Base-by-base conservation (phyloP, 2,888 invertebrate genomes). In the Asteroscopus sphinx region DNA sequence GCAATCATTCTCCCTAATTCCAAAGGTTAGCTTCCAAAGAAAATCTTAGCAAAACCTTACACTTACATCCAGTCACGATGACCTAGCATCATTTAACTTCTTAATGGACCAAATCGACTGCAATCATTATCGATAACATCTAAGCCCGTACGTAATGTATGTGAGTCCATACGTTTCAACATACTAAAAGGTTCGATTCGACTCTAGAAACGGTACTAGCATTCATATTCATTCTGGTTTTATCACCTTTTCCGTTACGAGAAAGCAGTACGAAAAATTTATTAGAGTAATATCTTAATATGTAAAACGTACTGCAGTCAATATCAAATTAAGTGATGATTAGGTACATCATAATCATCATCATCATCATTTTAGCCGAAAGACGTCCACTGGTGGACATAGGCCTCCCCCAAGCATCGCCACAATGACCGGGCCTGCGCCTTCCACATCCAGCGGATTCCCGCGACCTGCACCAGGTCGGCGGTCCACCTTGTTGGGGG, bases 61-160 rank as follows among this genome's bases (percentile, higher is more conserved):
- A n/a, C 36, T 32, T 35, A 37, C 6, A n/a, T 33, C 35, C 25
- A 11, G 17, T 53, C 53, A 47, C 46, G 53, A 48, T 71, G 59
- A 65, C 56, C 46, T 12, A 16, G 36, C 65, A 17, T 40, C 45
- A 59, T 70, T 65, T 45, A 56, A 65, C 53, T 48, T 42, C 71
- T 30, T 69, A 59, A 71, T 70, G 53, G 65, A 36, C 17, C 37
- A 55, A 73, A 64, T 69, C 59, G 55, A 56, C 55, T 56, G 55
- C 53, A 69, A 68, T 68, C 69, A 58, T 58, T 69, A 54, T 30
- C 36, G 73, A 73, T 73, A 69, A 46, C 57, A 68, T 73, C 73
- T 33, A 26, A 32, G 26, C 35, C 49, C 45, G 68, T 46, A 47
- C 40, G 63, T 68, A 61, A 68, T 56, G 52, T 68, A 68, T 52